Evolutionary conservation across 2,113 vertebrate genomes (phyloP).

Genomic region (Oceanites oceanicus): DNA sequence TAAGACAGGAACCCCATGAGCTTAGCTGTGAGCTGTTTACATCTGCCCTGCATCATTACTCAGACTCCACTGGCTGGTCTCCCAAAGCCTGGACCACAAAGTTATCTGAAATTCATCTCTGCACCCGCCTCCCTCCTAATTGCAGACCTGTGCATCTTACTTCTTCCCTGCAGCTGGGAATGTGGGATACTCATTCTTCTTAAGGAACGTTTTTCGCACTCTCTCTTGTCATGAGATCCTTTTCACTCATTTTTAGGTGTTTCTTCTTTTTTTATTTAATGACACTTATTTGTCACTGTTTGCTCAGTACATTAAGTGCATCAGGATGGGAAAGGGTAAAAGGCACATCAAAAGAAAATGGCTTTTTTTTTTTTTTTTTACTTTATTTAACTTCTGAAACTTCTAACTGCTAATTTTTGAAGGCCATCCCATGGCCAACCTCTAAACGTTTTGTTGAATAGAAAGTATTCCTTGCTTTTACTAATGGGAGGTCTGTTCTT

Average conservation of each 20-base stretch:
- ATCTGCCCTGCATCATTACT: neutral
- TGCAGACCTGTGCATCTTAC: neutral
- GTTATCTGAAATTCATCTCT: neutral
- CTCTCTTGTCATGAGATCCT: neutral
- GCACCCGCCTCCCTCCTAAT: neutral
- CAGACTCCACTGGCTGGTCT: neutral
- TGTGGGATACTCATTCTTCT: neutral
- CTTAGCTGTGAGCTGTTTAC: neutral
- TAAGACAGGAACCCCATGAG: accelerated
- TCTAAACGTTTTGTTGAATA: neutral
- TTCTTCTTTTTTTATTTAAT: neutral
- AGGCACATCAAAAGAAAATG: neutral
- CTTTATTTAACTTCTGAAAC: neutral
- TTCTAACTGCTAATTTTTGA: neutral
- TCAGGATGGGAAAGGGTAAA: neutral
- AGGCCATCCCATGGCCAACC: neutral
- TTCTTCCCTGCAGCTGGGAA: neutral
- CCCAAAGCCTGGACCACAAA: neutral
- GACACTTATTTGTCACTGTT: neutral
- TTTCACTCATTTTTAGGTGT: neutral
- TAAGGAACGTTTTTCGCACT: neutral
- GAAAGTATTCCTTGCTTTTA: neutral
- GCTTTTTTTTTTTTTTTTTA: neutral
- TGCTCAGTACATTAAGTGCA: neutral
- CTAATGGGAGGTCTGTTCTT: neutral